These are phyloP conservation scores for Diaprepes abbreviatus DNA, from an alignment of 2,888 invertebrate species.

Conservation along the genomic window DNA sequence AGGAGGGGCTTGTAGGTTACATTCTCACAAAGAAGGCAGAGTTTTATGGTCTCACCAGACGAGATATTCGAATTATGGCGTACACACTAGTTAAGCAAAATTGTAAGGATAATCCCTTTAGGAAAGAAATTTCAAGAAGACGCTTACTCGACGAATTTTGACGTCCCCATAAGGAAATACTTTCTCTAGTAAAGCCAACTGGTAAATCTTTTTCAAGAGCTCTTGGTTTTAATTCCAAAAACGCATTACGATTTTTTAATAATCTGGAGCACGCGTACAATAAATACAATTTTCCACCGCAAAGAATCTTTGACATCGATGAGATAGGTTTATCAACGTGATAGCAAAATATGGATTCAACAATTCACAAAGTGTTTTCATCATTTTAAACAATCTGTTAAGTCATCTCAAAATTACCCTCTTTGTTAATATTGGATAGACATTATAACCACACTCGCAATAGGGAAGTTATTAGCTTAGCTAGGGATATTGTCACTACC, in stretches of 20 bases:
- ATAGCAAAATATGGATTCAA: too few species aligned
- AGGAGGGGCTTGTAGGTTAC: not conserved
- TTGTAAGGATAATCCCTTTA: not conserved
- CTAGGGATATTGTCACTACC: too few species aligned
- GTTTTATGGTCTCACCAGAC: not conserved
- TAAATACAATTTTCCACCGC: not conserved
- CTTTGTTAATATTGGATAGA: too few species aligned
- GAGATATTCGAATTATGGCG: not conserved
- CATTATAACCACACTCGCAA: too few species aligned
- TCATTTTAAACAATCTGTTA: too few species aligned
- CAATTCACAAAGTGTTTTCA: too few species aligned
- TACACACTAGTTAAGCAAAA: not conserved
- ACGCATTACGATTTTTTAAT: not conserved
- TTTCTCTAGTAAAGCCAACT: not conserved
- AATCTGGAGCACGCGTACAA: not conserved
- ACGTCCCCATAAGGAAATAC: not conserved
- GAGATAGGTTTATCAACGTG: constrained; percentile 62
- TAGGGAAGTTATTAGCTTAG: too few species aligned
- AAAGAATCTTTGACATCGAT: constrained; percentile 43
- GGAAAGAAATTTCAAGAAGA: not conserved
- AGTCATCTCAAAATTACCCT: too few species aligned
- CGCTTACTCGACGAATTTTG: not conserved
- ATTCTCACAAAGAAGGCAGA: not conserved
- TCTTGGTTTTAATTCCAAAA: not conserved
- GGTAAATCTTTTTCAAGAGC: not conserved